Base-by-base conservation (phyloP, 2,888 invertebrate species). In the Dryococelus australis region DNA sequence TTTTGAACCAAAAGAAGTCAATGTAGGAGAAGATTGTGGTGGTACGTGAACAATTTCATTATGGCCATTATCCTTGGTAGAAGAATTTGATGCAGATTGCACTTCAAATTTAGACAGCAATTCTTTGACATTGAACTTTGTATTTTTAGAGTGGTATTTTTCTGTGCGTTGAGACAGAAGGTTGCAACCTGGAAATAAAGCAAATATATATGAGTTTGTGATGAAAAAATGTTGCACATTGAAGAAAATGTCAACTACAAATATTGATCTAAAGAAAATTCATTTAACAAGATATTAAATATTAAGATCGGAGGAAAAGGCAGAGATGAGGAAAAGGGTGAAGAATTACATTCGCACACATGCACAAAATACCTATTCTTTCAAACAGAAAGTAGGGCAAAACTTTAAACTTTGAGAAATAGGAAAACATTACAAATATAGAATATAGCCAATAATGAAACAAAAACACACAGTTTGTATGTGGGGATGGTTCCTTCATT, bases 61-160 rank as follows among this genome's bases (percentile, higher is more conserved):
- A 65, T 8, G 16, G 12, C 10, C 51, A 65, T 20, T 83, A 27
- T 87, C 86, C 27, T 86, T 83, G 65, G 27, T 24, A 20, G 85
- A 12, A 27, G n/a, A 87, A n/a, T 65, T 43, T 53, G 51, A 95
- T 0, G 95, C 94, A 0, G 95, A 95, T 88, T 94, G 95, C 43
- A 91, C 91, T 90, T 95, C 95, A 89, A 95, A 95, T 89, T 94
- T 93, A 35, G 94, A 94, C 24, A 95, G 95, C 87, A 95, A 90
- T 89, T 95, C 95, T 89, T 94, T 93, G 0, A 95, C 95, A 89
- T 95, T 95, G 85, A 92, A 92, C 90, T 92, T 91, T 94, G 92
- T 90, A 43, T 92, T 85, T 65, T 65, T 65, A 16, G 65, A 65
- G 16, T 10, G 65, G n/a, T 20, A 9, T 65, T 65, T 65, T 65